Evolutionary conservation across 2,113 vertebrate genomes (phyloP).

Genomic region (Acrocephalus kingi): DNA sequence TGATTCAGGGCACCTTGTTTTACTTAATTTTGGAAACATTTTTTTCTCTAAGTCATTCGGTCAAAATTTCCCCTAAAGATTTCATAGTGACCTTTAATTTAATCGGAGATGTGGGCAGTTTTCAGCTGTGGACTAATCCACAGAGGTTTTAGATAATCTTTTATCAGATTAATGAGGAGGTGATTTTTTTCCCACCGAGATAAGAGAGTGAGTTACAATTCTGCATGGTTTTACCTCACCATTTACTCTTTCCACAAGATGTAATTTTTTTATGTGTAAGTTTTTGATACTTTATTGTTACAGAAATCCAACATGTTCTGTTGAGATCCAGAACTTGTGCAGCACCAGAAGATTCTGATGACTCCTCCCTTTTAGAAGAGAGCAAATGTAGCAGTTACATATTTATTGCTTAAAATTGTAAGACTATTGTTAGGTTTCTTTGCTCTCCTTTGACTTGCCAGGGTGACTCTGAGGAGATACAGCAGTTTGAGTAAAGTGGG

Average conservation of each 20-base stretch:
- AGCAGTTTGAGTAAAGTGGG: background rate
- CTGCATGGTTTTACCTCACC: background rate
- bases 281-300: background rate
- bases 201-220: background rate
- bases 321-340: background rate
- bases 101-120: background rate
- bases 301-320: background rate
- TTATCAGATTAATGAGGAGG: conserved; percentile 30
- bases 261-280: background rate
- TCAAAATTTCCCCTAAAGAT: background rate
- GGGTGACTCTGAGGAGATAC: background rate
- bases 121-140: background rate
- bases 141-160: conserved; percentile 22
- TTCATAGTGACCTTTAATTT: conserved; percentile 29
- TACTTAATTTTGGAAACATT: background rate
- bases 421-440: background rate
- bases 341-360: background rate
- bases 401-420: background rate
- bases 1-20: background rate
- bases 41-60: background rate
- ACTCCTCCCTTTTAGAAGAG: background rate
- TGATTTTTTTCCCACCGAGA: background rate
- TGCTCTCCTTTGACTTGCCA: background rate
- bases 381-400: background rate
- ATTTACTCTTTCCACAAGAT: background rate